Evolutionary conservation across 2,797 vertebrate genomes (phyloP).

Genomic region (Crocodylus rhombifer): DNA sequence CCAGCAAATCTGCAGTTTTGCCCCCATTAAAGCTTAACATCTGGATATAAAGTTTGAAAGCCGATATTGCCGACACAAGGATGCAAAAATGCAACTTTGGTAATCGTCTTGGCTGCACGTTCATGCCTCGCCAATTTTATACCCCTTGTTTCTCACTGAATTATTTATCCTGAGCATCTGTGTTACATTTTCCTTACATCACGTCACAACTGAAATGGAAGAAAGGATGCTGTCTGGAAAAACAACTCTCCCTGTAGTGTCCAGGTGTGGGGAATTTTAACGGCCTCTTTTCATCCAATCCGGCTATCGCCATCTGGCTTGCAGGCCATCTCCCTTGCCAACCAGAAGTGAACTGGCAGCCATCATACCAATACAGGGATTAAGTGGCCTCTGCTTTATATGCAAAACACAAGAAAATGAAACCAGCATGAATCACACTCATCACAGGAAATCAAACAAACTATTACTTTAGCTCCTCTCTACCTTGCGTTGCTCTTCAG

Average conservation of each 20-base stretch:
- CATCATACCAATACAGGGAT: not conserved
- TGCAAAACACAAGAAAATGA: not conserved
- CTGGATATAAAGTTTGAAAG: constrained; percentile 67
- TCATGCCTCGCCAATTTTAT: constrained; percentile 33
- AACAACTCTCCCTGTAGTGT: not conserved
- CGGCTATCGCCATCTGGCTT: not conserved
- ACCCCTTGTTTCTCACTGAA: constrained; percentile 63
- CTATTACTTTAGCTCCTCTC: not conserved
- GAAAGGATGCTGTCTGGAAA: not conserved
- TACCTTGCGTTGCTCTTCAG: not conserved
- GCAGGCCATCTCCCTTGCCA: not conserved
- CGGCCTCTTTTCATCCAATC: not conserved
- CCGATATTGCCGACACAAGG: constrained; percentile 39
- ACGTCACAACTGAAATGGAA: constrained; percentile 22
- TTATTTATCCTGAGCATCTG: constrained; percentile 75
- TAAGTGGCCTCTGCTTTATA: not conserved
- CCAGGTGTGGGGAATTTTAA: constrained; percentile 19
- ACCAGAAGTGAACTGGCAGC: not conserved
- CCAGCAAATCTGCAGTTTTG: not conserved
- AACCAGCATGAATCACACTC: rapidly evolving
- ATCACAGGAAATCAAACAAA: not conserved
- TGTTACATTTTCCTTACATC: constrained; percentile 59
- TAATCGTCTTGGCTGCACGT: constrained; percentile 32
- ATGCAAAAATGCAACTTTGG: constrained; percentile 5
- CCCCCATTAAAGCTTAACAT: constrained; percentile 63